Evolutionary conservation across 2,888 invertebrate species (phyloP), one percentile per base, ranked within the genome.

Genomic region (Electrophaes corylata): DNA sequence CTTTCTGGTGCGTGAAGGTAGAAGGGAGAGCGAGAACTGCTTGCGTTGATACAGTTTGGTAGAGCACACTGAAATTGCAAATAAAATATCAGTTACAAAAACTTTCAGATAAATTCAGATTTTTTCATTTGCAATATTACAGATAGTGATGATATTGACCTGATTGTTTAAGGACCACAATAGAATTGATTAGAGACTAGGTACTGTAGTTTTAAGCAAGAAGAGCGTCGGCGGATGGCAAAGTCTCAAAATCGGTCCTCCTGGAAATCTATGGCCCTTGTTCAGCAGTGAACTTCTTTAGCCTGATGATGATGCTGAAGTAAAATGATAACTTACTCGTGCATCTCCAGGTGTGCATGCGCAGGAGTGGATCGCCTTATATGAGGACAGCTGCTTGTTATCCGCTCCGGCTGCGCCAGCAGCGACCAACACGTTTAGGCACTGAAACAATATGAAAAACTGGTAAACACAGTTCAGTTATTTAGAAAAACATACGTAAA

Each of bases 391-490:
- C 73, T 91, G 86, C 69, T 92, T 86, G 68, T 75, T 83, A 65
- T 88, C 91, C 0, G 83, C 81, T 0, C 85, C 88, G 0, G 84
- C 85, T 5, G 96, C 95, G 3, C 96, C 96, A 61, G 96, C 96
- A 64, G 96, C 96, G 44, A 97, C 96, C 75, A 97, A 79, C 60
- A 96, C 94, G 76, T 96, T 96, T 61, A 97, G 86, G 80, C 96
- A 96, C 97, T 97, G 91, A 65, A 11, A 48, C 16, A 44, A 52
- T 8, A 47, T 11, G 16, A 19, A 18, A 5, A 16, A 2, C n/a
- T 29, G 6, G 1, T 31, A 8, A 16, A 16, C 10, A 37, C 3
- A 37, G 37, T 37, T 35, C 6, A 10, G 10, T 29, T 10, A n/a
- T n/a, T n/a, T n/a, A n/a, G n/a, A n/a, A n/a, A n/a, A n/a, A n/a